Evolutionary conservation across 2,888 invertebrate species (phyloP).

Genomic region (Oxycera nigricornis): DNA sequence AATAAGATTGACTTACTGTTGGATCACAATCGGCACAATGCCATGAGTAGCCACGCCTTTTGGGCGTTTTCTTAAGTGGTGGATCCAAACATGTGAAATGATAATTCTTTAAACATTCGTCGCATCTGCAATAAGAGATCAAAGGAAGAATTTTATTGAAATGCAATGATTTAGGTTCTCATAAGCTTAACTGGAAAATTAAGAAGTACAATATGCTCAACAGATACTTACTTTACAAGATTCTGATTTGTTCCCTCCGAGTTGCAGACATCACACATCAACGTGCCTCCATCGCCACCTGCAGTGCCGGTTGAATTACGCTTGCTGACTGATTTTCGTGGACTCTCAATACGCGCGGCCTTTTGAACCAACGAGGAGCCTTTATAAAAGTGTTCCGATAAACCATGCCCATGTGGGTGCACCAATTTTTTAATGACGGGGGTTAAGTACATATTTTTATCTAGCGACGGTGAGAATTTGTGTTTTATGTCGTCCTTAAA

Average conservation of each 20-base stretch:
- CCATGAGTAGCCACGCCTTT: conserved; percentile 93
- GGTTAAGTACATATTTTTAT: conserved; percentile 13
- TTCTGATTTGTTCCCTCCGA: conserved; percentile 55
- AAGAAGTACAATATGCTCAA: too few relatives aligned
- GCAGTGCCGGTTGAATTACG: conserved; percentile 47
- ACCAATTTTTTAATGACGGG: background rate
- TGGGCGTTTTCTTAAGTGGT: conserved; percentile 91
- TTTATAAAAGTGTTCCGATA: too few relatives aligned
- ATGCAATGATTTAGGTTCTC: too few relatives aligned
- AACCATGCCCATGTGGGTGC: too few relatives aligned
- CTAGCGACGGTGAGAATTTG: conserved; percentile 28
- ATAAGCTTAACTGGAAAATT: too few relatives aligned
- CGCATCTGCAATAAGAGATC: conserved; percentile 84
- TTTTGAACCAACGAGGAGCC: too few relatives aligned
- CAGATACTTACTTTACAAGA: conserved; percentile 51
- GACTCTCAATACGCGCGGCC: conserved; percentile 53
- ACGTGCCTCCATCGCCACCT: conserved; percentile 45
- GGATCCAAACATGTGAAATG: conserved; percentile 94
- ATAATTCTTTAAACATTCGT: conserved; percentile 88
- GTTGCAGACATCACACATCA: conserved; percentile 54
- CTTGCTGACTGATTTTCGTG: conserved; percentile 54
- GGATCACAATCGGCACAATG: conserved; percentile 96
- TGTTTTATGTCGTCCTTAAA: conserved; percentile 42
- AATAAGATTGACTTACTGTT: conserved; percentile 68
- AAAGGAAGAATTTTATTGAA: too few relatives aligned